A percentile compares a stretch with the other conserved stretches of the same genome.
phyloP scores from a whole-genome alignment of 2,797 vertebrate genomes.

The Dallia pectoralis region DNA sequence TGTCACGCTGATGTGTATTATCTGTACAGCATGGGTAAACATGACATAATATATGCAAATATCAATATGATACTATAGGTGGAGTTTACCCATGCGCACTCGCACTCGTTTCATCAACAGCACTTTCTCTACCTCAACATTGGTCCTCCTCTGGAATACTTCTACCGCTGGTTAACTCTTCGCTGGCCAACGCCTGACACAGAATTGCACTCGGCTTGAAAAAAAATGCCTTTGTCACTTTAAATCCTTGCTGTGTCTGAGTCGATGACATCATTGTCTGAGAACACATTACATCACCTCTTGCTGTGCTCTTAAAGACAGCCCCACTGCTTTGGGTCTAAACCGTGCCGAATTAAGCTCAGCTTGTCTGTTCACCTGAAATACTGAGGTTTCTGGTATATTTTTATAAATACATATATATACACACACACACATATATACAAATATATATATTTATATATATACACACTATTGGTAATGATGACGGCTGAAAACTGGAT shows the following conservation, averaged over 20 bases:
- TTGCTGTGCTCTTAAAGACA: slow-evolving; percentile 73
- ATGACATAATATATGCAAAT: no score
- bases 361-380: not conserved
- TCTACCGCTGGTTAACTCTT: slow-evolving; percentile 34
- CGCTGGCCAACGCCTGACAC: slow-evolving; percentile 54
- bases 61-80: not conserved
- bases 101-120: slow-evolving; percentile 21
- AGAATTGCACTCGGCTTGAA: slow-evolving; percentile 51
- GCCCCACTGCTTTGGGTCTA: slow-evolving; percentile 68
- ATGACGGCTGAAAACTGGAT: no score
- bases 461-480: no score
- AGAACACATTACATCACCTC: slow-evolving; percentile 80
- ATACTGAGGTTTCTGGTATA: not conserved
- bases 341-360: slow-evolving; percentile 33
- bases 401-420: no score
- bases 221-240: slow-evolving; percentile 73
- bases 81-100: slow-evolving; percentile 14
- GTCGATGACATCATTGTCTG: slow-evolving; percentile 79
- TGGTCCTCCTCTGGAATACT: slow-evolving; percentile 34
- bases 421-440: no score
- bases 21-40: not conserved
- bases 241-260: slow-evolving; percentile 74
- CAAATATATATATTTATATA: no score
- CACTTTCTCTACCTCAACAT: slow-evolving; percentile 9
- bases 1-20: not conserved